Conservation (phyloP, 2,113 vertebrate species). For the Hippocampus barbouri region DNA sequence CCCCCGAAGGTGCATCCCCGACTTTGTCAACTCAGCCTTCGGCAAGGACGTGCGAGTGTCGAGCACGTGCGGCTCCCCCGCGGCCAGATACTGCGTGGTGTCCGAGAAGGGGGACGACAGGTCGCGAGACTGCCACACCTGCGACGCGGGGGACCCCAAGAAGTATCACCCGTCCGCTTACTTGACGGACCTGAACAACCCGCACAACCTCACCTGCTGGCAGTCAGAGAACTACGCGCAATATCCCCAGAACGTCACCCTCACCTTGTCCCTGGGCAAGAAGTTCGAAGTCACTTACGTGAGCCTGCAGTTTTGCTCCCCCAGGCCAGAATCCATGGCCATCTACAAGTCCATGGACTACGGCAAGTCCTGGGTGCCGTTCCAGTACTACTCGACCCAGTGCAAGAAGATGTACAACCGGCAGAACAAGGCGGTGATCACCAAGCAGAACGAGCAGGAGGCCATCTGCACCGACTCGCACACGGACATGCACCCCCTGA, state of each 20-base stretch:
- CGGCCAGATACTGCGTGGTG: slow-evolving; percentile 89
- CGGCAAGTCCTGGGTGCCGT: slow-evolving; percentile 93
- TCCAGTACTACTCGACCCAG: slow-evolving; percentile 97
- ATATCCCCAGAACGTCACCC: slow-evolving; percentile 90
- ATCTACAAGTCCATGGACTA: slow-evolving; percentile 99
- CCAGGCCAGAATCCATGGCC: slow-evolving; percentile 95
- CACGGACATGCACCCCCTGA: slow-evolving; percentile 94
- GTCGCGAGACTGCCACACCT: slow-evolving; percentile 87
- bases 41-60: slow-evolving; percentile 95
- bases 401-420: slow-evolving; percentile 95
- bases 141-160: slow-evolving; percentile 89
- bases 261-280: slow-evolving; percentile 91
- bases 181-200: slow-evolving; percentile 97
- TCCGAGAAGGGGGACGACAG: slow-evolving; percentile 87
- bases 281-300: slow-evolving; percentile 99
- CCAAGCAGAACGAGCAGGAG: slow-evolving; percentile 98
- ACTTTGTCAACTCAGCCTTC: slow-evolving; percentile 98
- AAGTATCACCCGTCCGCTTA: slow-evolving; percentile 89
- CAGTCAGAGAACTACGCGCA: slow-evolving; percentile 93
- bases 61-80: slow-evolving; percentile 89
- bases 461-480: slow-evolving; percentile 97
- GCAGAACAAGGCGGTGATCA: slow-evolving; percentile 87
- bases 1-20: slow-evolving; percentile 94
- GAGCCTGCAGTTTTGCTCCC: slow-evolving; percentile 97
- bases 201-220: slow-evolving; percentile 99